phyloP scores from a whole-genome alignment of 2,113 vertebrate genomes.

The Poecilia latipinna region DNA sequence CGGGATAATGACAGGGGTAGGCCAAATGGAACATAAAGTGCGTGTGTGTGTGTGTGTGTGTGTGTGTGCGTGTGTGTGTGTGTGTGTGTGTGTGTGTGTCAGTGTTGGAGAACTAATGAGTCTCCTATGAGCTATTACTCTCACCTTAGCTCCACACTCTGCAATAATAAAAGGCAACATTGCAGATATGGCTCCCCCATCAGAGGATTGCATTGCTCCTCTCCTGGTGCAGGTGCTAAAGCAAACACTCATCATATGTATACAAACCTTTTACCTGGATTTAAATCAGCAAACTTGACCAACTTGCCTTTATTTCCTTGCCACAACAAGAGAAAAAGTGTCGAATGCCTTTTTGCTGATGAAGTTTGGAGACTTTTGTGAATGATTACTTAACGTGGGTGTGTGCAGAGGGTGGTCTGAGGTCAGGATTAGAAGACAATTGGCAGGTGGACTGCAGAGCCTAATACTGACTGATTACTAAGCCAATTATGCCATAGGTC shows the following conservation, averaged over 20 bases:
- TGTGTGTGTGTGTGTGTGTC: constrained; percentile 14
- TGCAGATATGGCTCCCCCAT: constrained; percentile 45
- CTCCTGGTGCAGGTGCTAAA: constrained; percentile 24
- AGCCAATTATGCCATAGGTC: constrained; percentile 69
- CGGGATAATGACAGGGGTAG: constrained; percentile 73
- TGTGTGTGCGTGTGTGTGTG: constrained; percentile 8
- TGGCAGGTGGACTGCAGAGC: constrained; percentile 26
- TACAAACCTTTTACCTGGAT: not conserved
- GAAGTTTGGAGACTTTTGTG: not conserved
- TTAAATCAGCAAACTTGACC: not conserved
- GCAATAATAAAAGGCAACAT: constrained; percentile 66
- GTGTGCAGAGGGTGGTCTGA: constrained; percentile 6
- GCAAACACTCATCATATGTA: constrained; percentile 6
- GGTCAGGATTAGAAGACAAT: constrained; percentile 42
- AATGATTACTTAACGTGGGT: not conserved
- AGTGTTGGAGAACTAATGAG: constrained; percentile 64
- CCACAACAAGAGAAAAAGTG: not conserved
- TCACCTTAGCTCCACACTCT: constrained; percentile 55
- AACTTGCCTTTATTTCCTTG: not conserved
- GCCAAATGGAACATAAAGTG: constrained; percentile 73
- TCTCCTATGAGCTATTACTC: constrained; percentile 75
- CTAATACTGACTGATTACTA: constrained; percentile 52
- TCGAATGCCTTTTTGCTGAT: not conserved
- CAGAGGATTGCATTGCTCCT: constrained; percentile 37
- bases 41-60: constrained; percentile 14